Evolutionary conservation across 2,113 vertebrate species (phyloP).

Genomic region (Murina feae): DNA sequence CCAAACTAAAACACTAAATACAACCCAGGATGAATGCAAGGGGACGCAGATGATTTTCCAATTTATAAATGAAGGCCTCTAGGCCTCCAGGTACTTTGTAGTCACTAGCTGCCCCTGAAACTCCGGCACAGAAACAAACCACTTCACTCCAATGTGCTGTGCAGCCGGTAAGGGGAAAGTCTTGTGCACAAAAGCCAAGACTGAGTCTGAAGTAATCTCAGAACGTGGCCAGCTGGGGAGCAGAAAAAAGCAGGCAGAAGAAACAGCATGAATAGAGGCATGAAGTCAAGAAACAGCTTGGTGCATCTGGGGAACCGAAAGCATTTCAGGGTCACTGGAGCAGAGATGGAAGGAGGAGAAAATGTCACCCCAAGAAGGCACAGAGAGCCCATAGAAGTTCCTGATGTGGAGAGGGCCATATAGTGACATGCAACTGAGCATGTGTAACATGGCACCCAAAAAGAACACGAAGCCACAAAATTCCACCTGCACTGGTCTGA

Average conservation of each 20-base stretch:
- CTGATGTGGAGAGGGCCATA: background rate
- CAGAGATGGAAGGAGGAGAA: background rate
- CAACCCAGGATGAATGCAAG: background rate
- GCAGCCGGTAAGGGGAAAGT: background rate
- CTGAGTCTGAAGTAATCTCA: background rate
- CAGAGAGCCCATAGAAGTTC: background rate
- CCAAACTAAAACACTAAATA: background rate
- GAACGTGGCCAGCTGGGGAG: background rate
- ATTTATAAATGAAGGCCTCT: background rate
- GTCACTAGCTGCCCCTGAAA: background rate
- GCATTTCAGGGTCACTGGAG: no score
- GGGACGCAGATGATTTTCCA: background rate
- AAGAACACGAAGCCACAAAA: background rate
- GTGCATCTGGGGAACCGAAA: fast-evolving
- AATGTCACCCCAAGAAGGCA: background rate
- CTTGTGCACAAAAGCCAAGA: background rate
- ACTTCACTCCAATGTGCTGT: background rate
- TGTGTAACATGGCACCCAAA: background rate
- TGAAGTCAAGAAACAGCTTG: background rate
- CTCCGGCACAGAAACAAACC: background rate
- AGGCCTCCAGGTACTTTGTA: background rate
- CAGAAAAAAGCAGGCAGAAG: background rate
- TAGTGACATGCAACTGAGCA: background rate
- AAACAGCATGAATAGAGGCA: background rate
- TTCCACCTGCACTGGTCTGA: background rate